Base-by-base conservation (phyloP, 2,888 invertebrate species). In the Ectemnius lituratus region DNA sequence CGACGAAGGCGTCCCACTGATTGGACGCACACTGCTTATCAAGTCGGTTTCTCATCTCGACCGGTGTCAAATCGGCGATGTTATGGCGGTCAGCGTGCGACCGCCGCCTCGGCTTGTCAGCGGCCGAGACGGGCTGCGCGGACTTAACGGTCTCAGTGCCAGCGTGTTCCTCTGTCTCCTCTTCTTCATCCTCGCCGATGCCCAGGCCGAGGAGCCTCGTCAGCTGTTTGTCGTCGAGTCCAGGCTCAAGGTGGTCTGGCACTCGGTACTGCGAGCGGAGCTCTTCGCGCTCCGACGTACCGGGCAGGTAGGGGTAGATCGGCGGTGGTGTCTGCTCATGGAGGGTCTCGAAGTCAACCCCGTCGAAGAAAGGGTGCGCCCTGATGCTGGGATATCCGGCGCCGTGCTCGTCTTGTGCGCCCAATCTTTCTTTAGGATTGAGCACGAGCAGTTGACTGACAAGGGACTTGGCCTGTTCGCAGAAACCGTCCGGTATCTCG, bases 401-500 rank as follows among this genome's bases (percentile, higher is more conserved):
- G 66, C 93, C 94, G 78, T 93, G 93, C 74, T 92, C 92, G 89
- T 97, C 97, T 69, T 91, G 92, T 8, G 96, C 95, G 37, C 99
- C 99, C 71, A 99, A 91, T 84, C 99, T 93, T 85, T 96, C 93
- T 11, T 92, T 92, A 8, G 97, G 95, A 81, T 97, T 95, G 78
- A 97, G 91, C 74, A 96, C 96, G 88, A 99, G 92, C 78, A 99
- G 93, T 88, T 95, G 94, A 88, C 95, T 93, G 67, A 99, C 96
- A 85, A 99, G 93, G 92, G 98, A 96, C 91, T 95, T 95, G n/a
- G 97, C 97, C 73, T 94, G 93, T 76, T 94, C 93, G 81, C 96
- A 95, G 90, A 99, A 99, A 47, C 97, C 97, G 88, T 97, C 96
- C 0, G 99, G 98, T 87, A 98, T 97, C 87, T 96, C 95, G 90